Evolutionary conservation across 1,140 invertebrate genomes (phyloP).

Genomic region (Odontomachus brunneus): DNA sequence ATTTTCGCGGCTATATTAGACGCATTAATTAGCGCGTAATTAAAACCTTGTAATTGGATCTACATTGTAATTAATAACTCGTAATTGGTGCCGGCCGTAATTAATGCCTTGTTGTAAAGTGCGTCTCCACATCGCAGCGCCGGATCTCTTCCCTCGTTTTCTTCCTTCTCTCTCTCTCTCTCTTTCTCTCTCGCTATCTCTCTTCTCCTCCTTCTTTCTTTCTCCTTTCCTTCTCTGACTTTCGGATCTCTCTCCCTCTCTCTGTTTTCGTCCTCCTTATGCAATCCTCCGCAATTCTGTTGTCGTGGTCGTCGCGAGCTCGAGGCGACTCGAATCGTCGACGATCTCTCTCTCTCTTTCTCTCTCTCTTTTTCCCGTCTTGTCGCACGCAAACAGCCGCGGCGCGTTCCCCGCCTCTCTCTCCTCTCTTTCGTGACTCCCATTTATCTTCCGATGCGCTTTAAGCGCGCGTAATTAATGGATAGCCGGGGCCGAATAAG

Average conservation of each 20-base stretch:
- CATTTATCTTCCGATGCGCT: slow-evolving; percentile 64
- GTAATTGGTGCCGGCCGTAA: slow-evolving; percentile 40
- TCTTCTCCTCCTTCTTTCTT: not conserved
- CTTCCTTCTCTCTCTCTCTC: not conserved
- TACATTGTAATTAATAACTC: slow-evolving; percentile 53
- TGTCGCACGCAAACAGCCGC: slow-evolving; percentile 6
- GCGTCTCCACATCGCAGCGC: not conserved
- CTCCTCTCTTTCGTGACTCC: slow-evolving; percentile 35
- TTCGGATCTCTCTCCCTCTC: not conserved
- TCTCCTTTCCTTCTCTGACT: not conserved
- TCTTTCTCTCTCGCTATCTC: too few relatives aligned
- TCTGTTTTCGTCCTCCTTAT: slow-evolving; percentile 40
- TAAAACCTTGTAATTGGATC: slow-evolving; percentile 55
- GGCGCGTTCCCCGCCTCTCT: not conserved
- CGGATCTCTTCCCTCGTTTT: not conserved
- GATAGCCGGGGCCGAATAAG: slow-evolving; percentile 48
- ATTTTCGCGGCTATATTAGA: slow-evolving; percentile 46
- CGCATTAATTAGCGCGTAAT: slow-evolving; percentile 56
- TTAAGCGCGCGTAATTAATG: slow-evolving; percentile 68
- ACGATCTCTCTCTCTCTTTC: slow-evolving; percentile 12
- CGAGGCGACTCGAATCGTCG: slow-evolving; percentile 35
- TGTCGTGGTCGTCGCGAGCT: slow-evolving; percentile 17
- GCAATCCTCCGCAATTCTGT: slow-evolving; percentile 17
- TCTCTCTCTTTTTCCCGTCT: not conserved
- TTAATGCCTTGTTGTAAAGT: slow-evolving; percentile 47